These are phyloP conservation scores for Trididemnum nubilum DNA, from an alignment of 23 tunicate genomes.

Conservation along the genomic window DNA sequence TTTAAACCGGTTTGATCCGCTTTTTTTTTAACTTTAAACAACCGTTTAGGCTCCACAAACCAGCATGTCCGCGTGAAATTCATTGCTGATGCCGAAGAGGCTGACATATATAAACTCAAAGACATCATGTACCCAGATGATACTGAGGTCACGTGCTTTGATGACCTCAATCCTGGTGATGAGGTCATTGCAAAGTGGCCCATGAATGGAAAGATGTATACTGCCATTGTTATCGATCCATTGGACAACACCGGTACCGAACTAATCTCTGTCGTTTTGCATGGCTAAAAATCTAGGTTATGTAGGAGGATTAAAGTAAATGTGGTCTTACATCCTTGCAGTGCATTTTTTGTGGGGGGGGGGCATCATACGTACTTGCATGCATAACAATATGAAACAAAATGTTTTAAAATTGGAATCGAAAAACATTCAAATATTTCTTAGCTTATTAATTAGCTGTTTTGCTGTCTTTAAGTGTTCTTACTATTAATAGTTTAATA, in stretches of 20 bases:
- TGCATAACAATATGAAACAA: too few relatives aligned
- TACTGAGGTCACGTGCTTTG: constrained; percentile 68
- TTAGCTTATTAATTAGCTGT: too few relatives aligned
- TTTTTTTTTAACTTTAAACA: not conserved
- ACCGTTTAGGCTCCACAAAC: constrained; percentile 20
- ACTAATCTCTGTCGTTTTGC: too few relatives aligned
- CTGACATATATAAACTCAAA: constrained; percentile 72
- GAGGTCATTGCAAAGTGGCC: constrained; percentile 96
- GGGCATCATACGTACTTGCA: too few relatives aligned
- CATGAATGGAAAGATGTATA: constrained; percentile 75
- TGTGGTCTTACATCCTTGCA: too few relatives aligned
- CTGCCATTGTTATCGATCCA: constrained; percentile 85
- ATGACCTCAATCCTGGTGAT: constrained; percentile 77
- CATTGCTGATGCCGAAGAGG: constrained; percentile 86
- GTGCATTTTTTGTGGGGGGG: too few relatives aligned
- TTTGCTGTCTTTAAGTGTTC: too few relatives aligned
- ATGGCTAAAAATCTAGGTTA: too few relatives aligned
- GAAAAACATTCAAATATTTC: too few relatives aligned
- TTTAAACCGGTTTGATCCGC: not conserved
- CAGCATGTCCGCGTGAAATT: constrained; percentile 88
- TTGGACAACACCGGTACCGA: constrained; percentile 78
- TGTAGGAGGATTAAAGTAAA: too few relatives aligned
- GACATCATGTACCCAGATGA: constrained; percentile 92
- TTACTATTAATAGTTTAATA: too few relatives aligned
- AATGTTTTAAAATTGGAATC: too few relatives aligned